Evolutionary conservation across 2,797 vertebrate species (phyloP).

Genomic region (Scolopax bukidnonensis): DNA sequence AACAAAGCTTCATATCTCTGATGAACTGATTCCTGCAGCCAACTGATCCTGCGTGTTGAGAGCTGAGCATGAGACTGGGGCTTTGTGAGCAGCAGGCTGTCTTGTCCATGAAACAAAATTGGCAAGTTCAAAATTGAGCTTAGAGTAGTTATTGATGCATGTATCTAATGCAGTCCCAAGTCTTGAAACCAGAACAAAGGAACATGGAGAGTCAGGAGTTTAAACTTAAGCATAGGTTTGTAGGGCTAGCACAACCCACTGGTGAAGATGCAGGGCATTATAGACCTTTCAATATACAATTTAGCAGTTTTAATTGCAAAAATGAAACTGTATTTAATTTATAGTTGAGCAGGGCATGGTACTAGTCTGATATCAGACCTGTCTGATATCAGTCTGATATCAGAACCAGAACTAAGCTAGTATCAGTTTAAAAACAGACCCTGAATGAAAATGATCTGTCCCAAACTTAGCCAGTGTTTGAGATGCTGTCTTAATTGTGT

Average conservation of each 20-base stretch:
- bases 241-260: background rate
- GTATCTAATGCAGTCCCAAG: background rate
- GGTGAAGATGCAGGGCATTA: background rate
- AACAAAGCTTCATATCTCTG: background rate
- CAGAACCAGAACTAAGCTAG: background rate
- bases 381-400: background rate
- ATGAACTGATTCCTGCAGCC: background rate
- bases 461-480: background rate
- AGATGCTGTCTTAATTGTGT: background rate
- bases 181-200: background rate
- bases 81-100: background rate
- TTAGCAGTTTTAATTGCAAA: background rate
- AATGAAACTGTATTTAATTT: background rate
- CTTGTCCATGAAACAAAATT: background rate
- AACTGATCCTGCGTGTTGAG: background rate
- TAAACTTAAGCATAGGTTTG: background rate
- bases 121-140: background rate
- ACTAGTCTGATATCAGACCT: background rate
- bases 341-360: background rate
- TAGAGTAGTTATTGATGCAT: background rate
- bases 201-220: background rate
- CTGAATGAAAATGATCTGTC: background rate
- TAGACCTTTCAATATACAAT: background rate
- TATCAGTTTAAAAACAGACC: background rate
- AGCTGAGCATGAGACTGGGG: background rate